phyloP scores from a whole-genome alignment of 53 echinoderm and acorn worm species.

The Arbacia lixula region DNA sequence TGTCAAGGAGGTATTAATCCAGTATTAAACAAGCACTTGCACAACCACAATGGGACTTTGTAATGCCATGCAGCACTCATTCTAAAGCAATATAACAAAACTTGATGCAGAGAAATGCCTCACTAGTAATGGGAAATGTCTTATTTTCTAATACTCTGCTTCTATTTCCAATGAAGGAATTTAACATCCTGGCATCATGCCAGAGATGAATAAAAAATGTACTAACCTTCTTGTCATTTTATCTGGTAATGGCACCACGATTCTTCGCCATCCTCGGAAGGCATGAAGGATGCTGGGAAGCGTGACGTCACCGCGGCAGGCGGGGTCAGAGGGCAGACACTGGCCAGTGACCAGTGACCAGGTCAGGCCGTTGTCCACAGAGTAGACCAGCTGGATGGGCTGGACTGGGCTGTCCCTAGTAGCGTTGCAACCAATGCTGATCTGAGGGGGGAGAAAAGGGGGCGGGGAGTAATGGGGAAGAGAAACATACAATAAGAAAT shows the following conservation, averaged over 20 bases:
- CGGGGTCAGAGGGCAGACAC: conserved; percentile 82
- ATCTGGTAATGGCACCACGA: conserved; percentile 73
- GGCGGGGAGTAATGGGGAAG: too few relatives aligned
- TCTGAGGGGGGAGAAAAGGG: conserved; percentile 33
- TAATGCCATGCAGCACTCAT: too few relatives aligned
- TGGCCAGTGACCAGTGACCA: conserved; percentile 76
- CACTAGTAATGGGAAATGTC: too few relatives aligned
- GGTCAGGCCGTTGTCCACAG: conserved; percentile 83
- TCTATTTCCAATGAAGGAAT: too few relatives aligned
- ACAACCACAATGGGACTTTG: too few relatives aligned
- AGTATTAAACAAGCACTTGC: too few relatives aligned
- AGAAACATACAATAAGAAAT: too few relatives aligned
- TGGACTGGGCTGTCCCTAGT: conserved; percentile 72
- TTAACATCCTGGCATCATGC: too few relatives aligned
- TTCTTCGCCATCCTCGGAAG: conserved; percentile 77
- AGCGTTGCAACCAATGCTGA: conserved; percentile 86
- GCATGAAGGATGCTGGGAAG: conserved; percentile 69
- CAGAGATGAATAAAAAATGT: background rate
- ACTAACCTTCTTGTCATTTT: conserved; percentile 73
- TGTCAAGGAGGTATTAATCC: too few relatives aligned
- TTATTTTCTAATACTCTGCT: too few relatives aligned
- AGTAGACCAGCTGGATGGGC: conserved; percentile 78
- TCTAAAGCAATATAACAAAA: too few relatives aligned
- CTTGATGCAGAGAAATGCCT: too few relatives aligned
- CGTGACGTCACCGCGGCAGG: conserved; percentile 77